phyloP scores from a whole-genome alignment of 2,113 vertebrate species.

The Sturnira hondurensis region DNA sequence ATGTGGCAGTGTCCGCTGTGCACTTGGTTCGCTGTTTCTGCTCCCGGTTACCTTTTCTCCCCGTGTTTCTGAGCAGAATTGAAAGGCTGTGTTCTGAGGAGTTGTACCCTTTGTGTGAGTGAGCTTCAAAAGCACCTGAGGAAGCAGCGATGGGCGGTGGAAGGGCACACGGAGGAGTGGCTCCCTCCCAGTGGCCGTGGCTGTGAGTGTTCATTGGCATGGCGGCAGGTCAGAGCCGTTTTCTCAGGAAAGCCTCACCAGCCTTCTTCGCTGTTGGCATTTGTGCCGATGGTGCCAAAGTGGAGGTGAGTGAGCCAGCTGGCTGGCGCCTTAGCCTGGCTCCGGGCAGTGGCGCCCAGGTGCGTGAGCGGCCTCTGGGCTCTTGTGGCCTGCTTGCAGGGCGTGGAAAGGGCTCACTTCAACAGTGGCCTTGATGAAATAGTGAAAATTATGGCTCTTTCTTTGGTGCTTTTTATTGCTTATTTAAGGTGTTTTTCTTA shows the following conservation, averaged over 20 bases:
- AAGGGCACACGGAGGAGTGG: not conserved
- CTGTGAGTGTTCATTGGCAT: accelerated
- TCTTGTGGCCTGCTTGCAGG: not conserved
- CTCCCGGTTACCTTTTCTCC: not conserved
- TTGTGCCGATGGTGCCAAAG: not conserved
- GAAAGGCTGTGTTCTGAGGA: not conserved
- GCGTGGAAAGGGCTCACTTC: not conserved
- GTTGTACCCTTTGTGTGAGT: not conserved
- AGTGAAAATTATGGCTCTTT: not conserved
- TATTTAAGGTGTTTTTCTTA: not conserved
- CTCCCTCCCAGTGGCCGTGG: not conserved
- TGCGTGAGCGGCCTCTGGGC: accelerated
- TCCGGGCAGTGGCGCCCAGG: accelerated
- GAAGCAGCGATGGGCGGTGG: not conserved
- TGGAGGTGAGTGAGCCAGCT: accelerated
- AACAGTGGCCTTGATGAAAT: not conserved
- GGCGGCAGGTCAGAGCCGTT: accelerated
- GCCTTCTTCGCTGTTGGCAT: not conserved
- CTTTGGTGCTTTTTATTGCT: not conserved
- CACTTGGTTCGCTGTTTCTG: not conserved
- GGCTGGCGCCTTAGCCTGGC: accelerated
- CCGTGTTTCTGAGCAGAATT: not conserved
- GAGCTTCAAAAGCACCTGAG: not conserved
- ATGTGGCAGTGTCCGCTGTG: not conserved
- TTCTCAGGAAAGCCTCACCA: accelerated